phyloP scores from a whole-genome alignment of 2,113 vertebrate species.

The Plectropomus leopardus region DNA sequence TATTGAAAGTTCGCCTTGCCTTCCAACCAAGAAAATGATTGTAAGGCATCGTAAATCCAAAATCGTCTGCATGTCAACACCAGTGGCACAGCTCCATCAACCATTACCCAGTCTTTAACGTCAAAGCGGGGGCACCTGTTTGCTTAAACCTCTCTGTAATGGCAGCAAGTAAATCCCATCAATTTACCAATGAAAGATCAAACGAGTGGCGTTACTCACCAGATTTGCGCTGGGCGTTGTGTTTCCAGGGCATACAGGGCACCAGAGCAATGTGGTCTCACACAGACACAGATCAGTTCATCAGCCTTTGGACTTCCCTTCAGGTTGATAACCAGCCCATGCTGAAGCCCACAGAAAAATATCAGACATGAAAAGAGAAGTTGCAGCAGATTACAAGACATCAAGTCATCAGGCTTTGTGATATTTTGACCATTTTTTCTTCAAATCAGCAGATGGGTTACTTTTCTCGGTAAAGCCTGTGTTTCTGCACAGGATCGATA shows the following conservation, averaged over 20 bases:
- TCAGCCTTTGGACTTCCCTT: constrained; percentile 83
- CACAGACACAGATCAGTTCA: constrained; percentile 70
- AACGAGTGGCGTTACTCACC: constrained; percentile 72
- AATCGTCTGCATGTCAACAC: neutral
- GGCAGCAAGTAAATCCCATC: constrained; percentile 4
- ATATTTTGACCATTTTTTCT: no score
- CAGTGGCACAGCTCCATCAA: neutral
- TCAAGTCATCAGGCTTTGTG: no score
- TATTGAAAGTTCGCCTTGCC: neutral
- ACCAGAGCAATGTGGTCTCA: constrained; percentile 59
- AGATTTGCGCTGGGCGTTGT: constrained; percentile 60
- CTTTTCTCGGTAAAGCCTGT: neutral
- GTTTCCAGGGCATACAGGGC: constrained; percentile 81
- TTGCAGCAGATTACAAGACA: no score
- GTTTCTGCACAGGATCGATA: constrained; percentile 15
- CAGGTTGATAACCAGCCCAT: constrained; percentile 83
- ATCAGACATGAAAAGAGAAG: neutral
- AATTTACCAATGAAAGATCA: neutral
- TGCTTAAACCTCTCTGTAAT: constrained; percentile 7
- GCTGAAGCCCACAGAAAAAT: constrained; percentile 51
- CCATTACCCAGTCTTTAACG: neutral
- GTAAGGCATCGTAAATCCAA: neutral
- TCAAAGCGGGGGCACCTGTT: constrained; percentile 17
- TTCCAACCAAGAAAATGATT: neutral
- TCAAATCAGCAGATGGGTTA: no score